These are phyloP conservation scores for Acipenser oxyrinchus DNA, from an alignment of 2,797 vertebrate species.

Conservation along the genomic window DNA sequence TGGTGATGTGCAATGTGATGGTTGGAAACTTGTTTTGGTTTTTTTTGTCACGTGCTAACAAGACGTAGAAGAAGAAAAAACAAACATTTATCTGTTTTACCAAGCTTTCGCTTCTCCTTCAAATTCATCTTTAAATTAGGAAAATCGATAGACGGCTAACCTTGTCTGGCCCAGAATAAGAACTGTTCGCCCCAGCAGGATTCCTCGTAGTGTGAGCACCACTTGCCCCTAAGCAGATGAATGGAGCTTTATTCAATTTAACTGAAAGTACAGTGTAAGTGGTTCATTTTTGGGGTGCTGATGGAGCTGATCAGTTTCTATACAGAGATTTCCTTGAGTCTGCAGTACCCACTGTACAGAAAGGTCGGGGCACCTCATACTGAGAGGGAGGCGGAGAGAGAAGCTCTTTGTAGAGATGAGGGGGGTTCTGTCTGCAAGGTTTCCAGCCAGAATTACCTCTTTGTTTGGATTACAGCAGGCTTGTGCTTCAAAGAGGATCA, in stretches of 20 bases:
- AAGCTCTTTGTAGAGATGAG: constrained; percentile 8
- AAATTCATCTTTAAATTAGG: constrained; percentile 30
- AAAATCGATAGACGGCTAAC: constrained; percentile 21
- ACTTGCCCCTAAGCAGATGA: neutral
- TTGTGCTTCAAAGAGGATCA: constrained; percentile 28
- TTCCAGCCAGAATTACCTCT: constrained; percentile 36
- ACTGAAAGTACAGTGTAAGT: neutral
- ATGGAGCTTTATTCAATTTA: constrained; percentile 2
- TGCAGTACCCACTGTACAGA: constrained; percentile 10
- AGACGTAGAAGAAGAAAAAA: too few relatives aligned
- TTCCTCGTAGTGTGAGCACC: neutral
- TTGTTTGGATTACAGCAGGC: constrained; percentile 36
- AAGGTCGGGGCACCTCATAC: neutral
- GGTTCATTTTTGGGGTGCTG: constrained; percentile 5
- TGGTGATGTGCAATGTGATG: too few relatives aligned
- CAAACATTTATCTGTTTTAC: constrained; percentile 10
- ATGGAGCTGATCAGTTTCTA: constrained; percentile 13
- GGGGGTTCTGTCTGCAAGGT: neutral
- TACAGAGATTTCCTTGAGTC: constrained; percentile 22
- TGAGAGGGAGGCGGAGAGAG: neutral
- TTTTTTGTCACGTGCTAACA: too few relatives aligned
- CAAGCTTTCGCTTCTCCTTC: constrained; percentile 17
- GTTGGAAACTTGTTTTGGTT: too few relatives aligned
- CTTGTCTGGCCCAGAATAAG: constrained; percentile 14
- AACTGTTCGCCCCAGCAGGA: neutral